Percentiles rank a stretch among this genome's conserved stretches.
Conservation (phyloP, 2,888 invertebrate species). For the Heliconius cydno region DNA sequence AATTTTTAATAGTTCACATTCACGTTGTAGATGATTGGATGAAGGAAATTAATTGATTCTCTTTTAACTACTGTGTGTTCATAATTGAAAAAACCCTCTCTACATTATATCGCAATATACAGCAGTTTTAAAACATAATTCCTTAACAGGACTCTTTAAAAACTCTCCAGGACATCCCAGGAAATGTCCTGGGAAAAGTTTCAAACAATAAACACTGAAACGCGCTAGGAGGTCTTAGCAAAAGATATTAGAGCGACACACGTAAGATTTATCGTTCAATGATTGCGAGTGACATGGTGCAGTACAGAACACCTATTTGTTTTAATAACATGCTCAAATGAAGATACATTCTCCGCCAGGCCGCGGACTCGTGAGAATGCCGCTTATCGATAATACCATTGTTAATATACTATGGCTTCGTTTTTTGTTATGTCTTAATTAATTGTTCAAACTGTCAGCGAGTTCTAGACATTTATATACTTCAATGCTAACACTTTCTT, state of each 20-base stretch:
- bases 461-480: background rate
- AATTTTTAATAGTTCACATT: too few species aligned
- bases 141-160: too few species aligned
- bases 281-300: conserved; percentile 62
- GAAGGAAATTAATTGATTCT: too few species aligned
- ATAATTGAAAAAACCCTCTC: too few species aligned
- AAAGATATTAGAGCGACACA: conserved; percentile 46
- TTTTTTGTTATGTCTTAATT: conserved; percentile 1
- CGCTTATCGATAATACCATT: conserved; percentile 35
- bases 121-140: too few species aligned
- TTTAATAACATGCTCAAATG: conserved; percentile 66
- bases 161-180: too few species aligned
- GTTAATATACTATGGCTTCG: background rate
- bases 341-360: conserved; percentile 52
- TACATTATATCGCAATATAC: too few species aligned
- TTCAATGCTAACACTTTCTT: background rate
- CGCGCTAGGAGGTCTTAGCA: conserved; percentile 47
- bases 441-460: background rate
- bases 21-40: too few species aligned
- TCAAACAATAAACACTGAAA: conserved; percentile 44
- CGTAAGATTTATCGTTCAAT: conserved; percentile 71
- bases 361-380: conserved; percentile 41
- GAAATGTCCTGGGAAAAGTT: background rate
- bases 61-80: too few species aligned
- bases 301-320: conserved; percentile 66